Base-by-base conservation (phyloP, 2,113 vertebrate genomes). In the Prinia subflava region DNA sequence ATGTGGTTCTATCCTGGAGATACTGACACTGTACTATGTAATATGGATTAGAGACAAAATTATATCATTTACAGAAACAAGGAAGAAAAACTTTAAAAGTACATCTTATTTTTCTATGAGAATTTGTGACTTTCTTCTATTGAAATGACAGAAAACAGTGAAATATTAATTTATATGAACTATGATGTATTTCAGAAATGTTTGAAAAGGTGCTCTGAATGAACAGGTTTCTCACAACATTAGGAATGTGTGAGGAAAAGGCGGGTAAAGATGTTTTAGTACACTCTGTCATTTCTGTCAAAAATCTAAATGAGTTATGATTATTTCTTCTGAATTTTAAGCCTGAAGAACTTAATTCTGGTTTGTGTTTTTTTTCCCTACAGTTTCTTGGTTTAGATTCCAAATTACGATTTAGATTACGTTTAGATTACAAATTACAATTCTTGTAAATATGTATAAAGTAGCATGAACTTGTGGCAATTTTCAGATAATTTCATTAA, bases 311-410 rank as follows among this genome's bases (percentile, higher is more conserved):
- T 33, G 15, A 49, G 11, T 23, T 21, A 5, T 41, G 6, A 14
- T 17, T 63, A 30, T 63, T 39, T 55, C 17, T 68, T 77, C 35
- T 53, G 24, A 59, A 49, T 1, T 44, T 78, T 41, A 57, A 68
- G 21, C n/a, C 12, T 70, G 9, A 69, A 87, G 3, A 65, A 37
- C 0, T 42, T 41, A 27, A 35, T 41, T 84, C 1, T 53, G 5
- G 47, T 68, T 0, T 41, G 39, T 39, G 63, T 0, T 52, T 63
- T 52, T 50, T 59, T 7, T 5, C 4, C 31, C 5, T 52, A 33
- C 7, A 52, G 5, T 30, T 56, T 27, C 6, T 57, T 55, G 6
- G 22, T 41, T 83, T 22, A 63, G 31, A 68, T 76, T 78, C 17
- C 4, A 46, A 5, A n/a, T n/a, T n/a, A n/a, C n/a, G n/a, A n/a